Evolutionary conservation across 2,797 vertebrate genomes (phyloP), one percentile per base, ranked within the genome.

Genomic region (Enteromius afrohamiltoni): DNA sequence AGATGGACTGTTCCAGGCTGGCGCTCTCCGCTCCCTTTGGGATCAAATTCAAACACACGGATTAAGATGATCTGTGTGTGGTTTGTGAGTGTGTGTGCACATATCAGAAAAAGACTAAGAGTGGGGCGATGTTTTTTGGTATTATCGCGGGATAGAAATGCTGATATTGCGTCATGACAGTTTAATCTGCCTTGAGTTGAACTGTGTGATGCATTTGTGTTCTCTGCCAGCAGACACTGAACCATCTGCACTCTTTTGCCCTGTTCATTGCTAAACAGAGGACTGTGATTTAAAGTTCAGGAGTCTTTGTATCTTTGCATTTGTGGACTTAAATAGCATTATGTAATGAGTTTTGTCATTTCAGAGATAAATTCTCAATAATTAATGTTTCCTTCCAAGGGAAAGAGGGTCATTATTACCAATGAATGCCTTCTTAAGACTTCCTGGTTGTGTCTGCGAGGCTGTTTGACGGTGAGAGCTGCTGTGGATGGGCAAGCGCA

Each of bases 31-130:
- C 45, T 7, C 70, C 49, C 37, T 80, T 81, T 60, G 26, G 64
- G 79, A 76, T 81, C 70, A 70, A 49, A 37, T 80, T 77, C 71
- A 85, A 65, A 75, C 83, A 68, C 49, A 37, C 47, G 55, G 83
- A 85, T 80, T 83, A 78, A 62, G 19, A 65, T 62, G 53, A 67
- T 79, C 53, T 79, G 68, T 83, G 37, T 78, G 77, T 53, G 14
- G 8, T 45, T 11, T 13, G 55, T 58, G 49, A 40, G 58, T 67
- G 47, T 62, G 42, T 82, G 60, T 65, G 79, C 37, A 45, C 40
- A 77, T 49, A 49, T 40, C 23, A 16, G 42, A 62, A 70, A 71
- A 80, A 80, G 79, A 31, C 79, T 69, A 68, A 79, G 65, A 58
- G 49, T 55, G 42, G 13, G 49, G 49, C 0, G n/a, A 42, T 34